These are phyloP conservation scores for Enteromius viviparus DNA, from an alignment of 2,797 vertebrate species.

Conservation along the genomic window DNA sequence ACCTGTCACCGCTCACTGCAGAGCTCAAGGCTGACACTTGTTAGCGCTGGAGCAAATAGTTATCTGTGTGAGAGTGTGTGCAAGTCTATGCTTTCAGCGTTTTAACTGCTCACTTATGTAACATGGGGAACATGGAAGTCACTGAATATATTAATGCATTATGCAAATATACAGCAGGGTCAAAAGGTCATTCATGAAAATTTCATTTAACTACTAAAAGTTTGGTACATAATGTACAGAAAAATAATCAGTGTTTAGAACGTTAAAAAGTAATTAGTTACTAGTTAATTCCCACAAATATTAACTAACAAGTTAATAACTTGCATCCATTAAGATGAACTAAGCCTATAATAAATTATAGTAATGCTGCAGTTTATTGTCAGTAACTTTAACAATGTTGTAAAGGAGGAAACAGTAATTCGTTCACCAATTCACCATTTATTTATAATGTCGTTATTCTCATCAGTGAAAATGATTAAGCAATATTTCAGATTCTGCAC, in stretches of 20 bases:
- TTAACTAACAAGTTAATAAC: too few species aligned
- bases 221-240: not conserved
- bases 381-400: too few species aligned
- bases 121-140: not conserved
- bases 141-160: not conserved
- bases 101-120: conserved; percentile 8
- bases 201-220: too few species aligned
- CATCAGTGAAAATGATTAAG: not conserved
- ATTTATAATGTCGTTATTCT: too few species aligned
- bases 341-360: too few species aligned
- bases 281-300: too few species aligned
- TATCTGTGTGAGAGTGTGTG: not conserved
- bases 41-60: conserved; percentile 21
- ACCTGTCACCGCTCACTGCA: conserved; percentile 15
- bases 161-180: not conserved
- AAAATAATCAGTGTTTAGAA: too few species aligned
- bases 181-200: not conserved
- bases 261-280: too few species aligned
- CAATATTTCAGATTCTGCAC: not conserved
- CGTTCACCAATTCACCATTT: too few species aligned
- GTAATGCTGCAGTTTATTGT: too few species aligned
- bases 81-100: not conserved
- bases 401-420: too few species aligned
- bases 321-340: too few species aligned
- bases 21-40: conserved; percentile 16